Percentiles rank a stretch among this genome's conserved stretches.
These are phyloP conservation scores for Mongoloraphidia duomilia DNA, from an alignment of 2,888 invertebrate species.

Conservation along the genomic window DNA sequence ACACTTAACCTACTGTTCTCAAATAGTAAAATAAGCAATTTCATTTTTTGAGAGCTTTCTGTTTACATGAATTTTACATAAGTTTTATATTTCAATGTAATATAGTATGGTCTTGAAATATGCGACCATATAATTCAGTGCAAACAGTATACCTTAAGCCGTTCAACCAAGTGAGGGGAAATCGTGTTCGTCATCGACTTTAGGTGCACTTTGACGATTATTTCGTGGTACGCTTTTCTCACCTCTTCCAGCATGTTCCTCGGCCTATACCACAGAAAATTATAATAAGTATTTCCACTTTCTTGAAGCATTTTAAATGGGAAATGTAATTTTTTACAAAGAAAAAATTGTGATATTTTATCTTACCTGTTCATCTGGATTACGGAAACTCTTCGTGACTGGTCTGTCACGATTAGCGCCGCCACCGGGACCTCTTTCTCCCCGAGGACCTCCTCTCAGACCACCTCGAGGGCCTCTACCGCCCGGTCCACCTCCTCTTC, in stretches of 20 bases:
- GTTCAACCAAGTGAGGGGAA: constrained; percentile 83
- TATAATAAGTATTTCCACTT: background rate
- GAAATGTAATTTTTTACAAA: background rate
- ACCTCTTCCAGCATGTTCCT: constrained; percentile 6
- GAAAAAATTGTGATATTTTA: background rate
- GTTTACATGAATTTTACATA: too few species aligned
- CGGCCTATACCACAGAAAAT: constrained; percentile 3
- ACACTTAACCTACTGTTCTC: too few species aligned
- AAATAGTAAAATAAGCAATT: too few species aligned
- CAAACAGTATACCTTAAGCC: constrained; percentile 13
- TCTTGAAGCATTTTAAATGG: background rate
- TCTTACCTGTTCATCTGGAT: constrained; percentile 10
- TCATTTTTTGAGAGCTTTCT: too few species aligned
- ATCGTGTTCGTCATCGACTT: constrained; percentile 90
- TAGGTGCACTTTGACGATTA: constrained; percentile 41
- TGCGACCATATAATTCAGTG: too few species aligned
- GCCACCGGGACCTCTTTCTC: constrained; percentile 25
- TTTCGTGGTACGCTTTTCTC: constrained; percentile 1
- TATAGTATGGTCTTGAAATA: too few species aligned
- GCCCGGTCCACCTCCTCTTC: constrained; percentile 53
- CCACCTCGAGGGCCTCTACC: constrained; percentile 48
- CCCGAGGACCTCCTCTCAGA: constrained; percentile 32
- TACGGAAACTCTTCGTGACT: constrained; percentile 8
- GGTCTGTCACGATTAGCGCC: constrained; percentile 20
- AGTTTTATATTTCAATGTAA: too few species aligned